Evolutionary conservation across 1,140 invertebrate species (phyloP).

Genomic region (Formica exsecta): DNA sequence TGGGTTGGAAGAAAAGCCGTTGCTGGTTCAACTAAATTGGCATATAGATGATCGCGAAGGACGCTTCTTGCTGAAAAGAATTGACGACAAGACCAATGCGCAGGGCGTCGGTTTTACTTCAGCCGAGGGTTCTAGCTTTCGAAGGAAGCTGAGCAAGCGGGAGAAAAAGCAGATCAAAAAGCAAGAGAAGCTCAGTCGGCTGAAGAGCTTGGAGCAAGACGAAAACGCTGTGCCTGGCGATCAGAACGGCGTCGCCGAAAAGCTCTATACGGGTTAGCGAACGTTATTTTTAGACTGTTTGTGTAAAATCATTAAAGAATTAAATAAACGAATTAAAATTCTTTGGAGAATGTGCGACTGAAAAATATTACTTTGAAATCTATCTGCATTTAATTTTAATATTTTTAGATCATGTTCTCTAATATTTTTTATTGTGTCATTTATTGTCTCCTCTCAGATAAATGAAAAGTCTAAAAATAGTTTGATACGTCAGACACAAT

Average conservation of each 20-base stretch:
- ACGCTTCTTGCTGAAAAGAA: conserved; percentile 96
- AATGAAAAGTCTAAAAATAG: conserved; percentile 7
- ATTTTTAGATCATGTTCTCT: not conserved
- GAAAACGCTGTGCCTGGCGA: conserved; percentile 91
- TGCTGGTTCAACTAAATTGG: conserved; percentile 99
- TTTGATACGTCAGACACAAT: not conserved
- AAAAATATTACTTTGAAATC: not conserved
- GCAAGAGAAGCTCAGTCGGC: conserved; percentile 95
- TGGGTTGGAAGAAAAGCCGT: conserved; percentile 95
- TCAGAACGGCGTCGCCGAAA: conserved; percentile 96
- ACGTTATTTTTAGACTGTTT: conserved; percentile 27
- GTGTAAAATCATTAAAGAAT: conserved; percentile 2
- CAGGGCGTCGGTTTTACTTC: conserved; percentile 87
- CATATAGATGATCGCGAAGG: conserved; percentile 99
- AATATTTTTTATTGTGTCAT: not conserved
- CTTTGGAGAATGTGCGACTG: not conserved
- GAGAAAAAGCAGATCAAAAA: conserved; percentile 99
- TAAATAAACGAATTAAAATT: not conserved
- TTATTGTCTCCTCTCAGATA: not conserved
- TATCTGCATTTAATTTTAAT: not conserved
- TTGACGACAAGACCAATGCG: conserved; percentile 92
- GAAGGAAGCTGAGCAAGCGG: conserved; percentile 98
- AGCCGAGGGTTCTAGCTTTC: conserved; percentile 90
- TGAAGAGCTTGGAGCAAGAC: conserved; percentile 90
- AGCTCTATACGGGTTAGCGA: conserved; percentile 93